Percentiles rank a stretch among this genome's conserved stretches.
Conservation (phyloP, 1,140 invertebrate species). For the Drosophila subpulchrella region DNA sequence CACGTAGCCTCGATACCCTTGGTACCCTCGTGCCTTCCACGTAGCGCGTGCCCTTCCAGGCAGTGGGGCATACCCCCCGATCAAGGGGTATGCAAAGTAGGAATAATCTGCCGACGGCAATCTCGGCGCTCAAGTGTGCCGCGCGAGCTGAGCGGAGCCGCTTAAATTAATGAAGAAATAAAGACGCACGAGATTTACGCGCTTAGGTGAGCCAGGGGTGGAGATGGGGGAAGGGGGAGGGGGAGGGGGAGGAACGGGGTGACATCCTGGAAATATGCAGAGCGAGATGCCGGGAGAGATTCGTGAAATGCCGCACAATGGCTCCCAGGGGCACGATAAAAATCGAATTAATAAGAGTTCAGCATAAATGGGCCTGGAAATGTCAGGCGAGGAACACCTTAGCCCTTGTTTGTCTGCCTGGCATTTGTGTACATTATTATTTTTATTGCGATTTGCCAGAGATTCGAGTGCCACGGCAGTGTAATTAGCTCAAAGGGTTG, state of each 20-base stretch:
- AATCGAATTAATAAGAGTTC: constrained; percentile 84
- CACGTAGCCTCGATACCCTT: neutral
- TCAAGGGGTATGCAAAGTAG: constrained; percentile 42
- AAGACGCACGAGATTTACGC: constrained; percentile 81
- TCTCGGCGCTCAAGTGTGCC: constrained; percentile 62
- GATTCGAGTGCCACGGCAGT: constrained; percentile 25
- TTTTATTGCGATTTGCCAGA: constrained; percentile 55
- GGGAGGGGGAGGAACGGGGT: neutral
- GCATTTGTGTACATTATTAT: constrained; percentile 55
- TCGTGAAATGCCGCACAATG: constrained; percentile 83
- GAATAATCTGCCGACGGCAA: constrained; percentile 69
- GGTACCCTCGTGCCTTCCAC: neutral
- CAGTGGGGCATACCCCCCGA: constrained; percentile 2
- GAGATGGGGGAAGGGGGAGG: constrained; percentile 21
- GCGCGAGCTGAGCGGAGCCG: constrained; percentile 46
- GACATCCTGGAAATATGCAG: constrained; percentile 59
- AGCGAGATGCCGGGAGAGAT: constrained; percentile 67
- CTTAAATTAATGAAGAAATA: constrained; percentile 84
- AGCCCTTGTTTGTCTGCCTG: constrained; percentile 1
- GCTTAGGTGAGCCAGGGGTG: constrained; percentile 58
- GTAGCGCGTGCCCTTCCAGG: neutral
- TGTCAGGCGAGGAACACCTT: constrained; percentile 48
- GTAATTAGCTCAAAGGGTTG: constrained; percentile 50
- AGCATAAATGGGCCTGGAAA: constrained; percentile 66
- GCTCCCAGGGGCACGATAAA: constrained; percentile 82